These are phyloP conservation scores for Rhabdophis nuchalis DNA, from an alignment of 2,797 vertebrate species.

Conservation along the genomic window DNA sequence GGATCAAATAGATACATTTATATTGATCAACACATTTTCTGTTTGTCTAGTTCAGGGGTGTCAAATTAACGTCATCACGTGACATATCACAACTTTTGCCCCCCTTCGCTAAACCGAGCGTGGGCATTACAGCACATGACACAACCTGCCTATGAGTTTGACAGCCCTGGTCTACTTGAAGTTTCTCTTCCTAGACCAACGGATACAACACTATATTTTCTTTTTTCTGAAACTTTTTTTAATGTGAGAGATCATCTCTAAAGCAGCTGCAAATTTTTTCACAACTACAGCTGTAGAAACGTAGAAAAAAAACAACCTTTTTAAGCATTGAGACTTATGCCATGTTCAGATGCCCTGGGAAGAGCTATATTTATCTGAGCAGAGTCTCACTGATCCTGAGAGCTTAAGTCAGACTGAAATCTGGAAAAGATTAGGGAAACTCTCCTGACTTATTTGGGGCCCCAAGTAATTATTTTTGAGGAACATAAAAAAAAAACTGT, in stretches of 20 bases:
- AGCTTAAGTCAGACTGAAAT: neutral
- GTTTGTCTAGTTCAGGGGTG: neutral
- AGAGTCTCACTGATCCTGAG: neutral
- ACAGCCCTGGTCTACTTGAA: neutral
- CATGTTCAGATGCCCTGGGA: neutral
- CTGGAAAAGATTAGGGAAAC: neutral
- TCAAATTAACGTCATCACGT: too few relatives aligned
- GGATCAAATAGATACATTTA: neutral
- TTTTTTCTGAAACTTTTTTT: neutral
- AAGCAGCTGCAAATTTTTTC: neutral
- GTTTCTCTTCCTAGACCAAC: neutral
- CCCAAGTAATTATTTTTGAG: neutral
- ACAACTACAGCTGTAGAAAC: neutral
- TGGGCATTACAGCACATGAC: too few relatives aligned
- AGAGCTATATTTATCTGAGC: neutral
- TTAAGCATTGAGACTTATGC: neutral
- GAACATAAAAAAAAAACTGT: neutral
- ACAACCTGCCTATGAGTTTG: too few relatives aligned
- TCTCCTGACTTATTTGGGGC: neutral
- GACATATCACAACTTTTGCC: too few relatives aligned
- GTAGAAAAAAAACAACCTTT: neutral
- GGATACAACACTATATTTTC: neutral
- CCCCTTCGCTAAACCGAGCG: too few relatives aligned
- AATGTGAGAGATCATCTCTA: neutral
- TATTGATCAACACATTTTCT: neutral